Percentiles rank a stretch among this genome's conserved stretches.
These are phyloP conservation scores for Stenchaetothrips biformis DNA, from an alignment of 2,888 invertebrate genomes.

Conservation along the genomic window DNA sequence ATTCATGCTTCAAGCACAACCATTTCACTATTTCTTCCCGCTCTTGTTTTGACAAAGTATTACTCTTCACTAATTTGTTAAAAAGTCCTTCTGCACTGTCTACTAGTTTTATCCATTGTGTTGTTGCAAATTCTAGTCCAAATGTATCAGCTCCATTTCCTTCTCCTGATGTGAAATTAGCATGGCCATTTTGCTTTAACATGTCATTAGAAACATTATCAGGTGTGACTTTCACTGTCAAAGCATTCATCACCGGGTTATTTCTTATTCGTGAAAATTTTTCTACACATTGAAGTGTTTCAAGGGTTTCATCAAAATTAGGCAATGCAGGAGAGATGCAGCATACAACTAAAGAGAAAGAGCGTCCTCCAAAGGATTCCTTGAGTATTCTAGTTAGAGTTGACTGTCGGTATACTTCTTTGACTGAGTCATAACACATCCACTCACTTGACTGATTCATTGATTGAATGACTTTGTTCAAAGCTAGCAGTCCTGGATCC, in stretches of 20 bases:
- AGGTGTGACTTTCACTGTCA: slow-evolving; percentile 35
- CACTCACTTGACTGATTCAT: neutral
- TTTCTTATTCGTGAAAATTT: slow-evolving; percentile 48
- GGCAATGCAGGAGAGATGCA: slow-evolving; percentile 64
- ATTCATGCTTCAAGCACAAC: slow-evolving; percentile 80
- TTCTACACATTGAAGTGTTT: slow-evolving; percentile 56
- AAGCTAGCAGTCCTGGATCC: slow-evolving; percentile 60
- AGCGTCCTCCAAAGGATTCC: slow-evolving; percentile 71
- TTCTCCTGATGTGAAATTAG: slow-evolving; percentile 28
- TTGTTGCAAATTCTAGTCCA: slow-evolving; percentile 75
- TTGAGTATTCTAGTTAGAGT: slow-evolving; percentile 63
- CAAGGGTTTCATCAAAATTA: slow-evolving; percentile 63
- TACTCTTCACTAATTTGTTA: slow-evolving; percentile 65
- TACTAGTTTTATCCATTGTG: slow-evolving; percentile 76
- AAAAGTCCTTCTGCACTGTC: slow-evolving; percentile 80
- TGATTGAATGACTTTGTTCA: slow-evolving; percentile 57
- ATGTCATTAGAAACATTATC: slow-evolving; percentile 32
- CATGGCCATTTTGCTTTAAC: slow-evolving; percentile 35
- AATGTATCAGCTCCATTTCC: slow-evolving; percentile 50
- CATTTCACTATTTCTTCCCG: slow-evolving; percentile 75
- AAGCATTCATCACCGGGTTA: slow-evolving; percentile 66
- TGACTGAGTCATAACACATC: slow-evolving; percentile 47
- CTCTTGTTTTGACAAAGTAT: slow-evolving; percentile 64
- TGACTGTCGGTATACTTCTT: slow-evolving; percentile 47
- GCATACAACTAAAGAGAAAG: slow-evolving; percentile 66